A percentile compares a stretch with the other conserved stretches of the same genome.
phyloP scores from a whole-genome alignment of 1,140 invertebrate genomes.

The Andrena cerasifolii region DNA sequence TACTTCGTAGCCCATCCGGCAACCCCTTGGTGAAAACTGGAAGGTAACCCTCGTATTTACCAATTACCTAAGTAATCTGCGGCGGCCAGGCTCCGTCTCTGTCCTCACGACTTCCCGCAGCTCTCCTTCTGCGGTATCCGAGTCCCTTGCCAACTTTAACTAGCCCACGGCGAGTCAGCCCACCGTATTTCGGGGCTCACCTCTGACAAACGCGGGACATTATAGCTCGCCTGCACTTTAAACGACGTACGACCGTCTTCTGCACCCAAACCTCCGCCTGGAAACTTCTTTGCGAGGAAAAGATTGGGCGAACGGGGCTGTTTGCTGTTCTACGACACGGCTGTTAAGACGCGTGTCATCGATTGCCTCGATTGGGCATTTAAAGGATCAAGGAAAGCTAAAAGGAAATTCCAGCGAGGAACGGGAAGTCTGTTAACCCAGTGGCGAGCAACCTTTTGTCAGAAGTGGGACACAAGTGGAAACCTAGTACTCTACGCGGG shows the following conservation, averaged over 20 bases:
- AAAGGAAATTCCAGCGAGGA: no score
- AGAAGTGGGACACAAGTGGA: no score
- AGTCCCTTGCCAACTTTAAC: slow-evolving; percentile 50
- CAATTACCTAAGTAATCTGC: slow-evolving; percentile 83
- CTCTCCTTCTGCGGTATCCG: slow-evolving; percentile 61
- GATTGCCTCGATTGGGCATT: background rate
- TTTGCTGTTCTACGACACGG: no score
- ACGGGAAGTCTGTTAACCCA: no score
- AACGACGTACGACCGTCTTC: slow-evolving; percentile 53
- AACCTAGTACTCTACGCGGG: no score
- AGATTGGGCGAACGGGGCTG: no score
- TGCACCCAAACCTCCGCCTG: no score
- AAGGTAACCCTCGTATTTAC: slow-evolving; percentile 81
- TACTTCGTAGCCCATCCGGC: slow-evolving; percentile 59
- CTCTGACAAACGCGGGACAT: slow-evolving; percentile 67
- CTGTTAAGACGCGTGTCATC: no score
- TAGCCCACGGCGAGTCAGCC: slow-evolving; percentile 64
- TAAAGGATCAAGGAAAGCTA: no score
- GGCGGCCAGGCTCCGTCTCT: slow-evolving; percentile 72
- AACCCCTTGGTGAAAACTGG: slow-evolving; percentile 73
- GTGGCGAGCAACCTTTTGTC: no score
- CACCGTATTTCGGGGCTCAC: slow-evolving; percentile 13
- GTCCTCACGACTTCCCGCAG: slow-evolving; percentile 70
- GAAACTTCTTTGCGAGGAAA: no score
- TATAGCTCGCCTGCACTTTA: slow-evolving; percentile 36